Base-by-base conservation (phyloP, 2,888 invertebrate species). In the Pocota personata region DNA sequence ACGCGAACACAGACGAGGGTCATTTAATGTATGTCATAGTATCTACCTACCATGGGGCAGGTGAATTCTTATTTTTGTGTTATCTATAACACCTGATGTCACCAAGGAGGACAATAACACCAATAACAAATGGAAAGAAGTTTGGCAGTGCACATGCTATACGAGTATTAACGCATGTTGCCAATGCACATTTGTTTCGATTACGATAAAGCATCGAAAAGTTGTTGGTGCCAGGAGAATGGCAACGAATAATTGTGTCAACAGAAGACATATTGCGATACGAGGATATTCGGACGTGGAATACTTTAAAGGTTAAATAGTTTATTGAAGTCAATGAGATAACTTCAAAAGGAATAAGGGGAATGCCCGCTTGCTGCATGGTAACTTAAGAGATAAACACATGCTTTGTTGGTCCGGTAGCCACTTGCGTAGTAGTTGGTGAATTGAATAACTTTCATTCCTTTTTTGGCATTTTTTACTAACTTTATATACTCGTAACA, bases 141-240 rank as follows among this genome's bases (percentile, higher is more conserved):
- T 46, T 86, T 46, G 37, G 24, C 60, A 64, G 37, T 60, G 77
- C 86, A 86, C 86, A 86, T 86, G 86, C 86, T 86, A 69, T 69
- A 60, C n/a, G n/a, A n/a, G n/a, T n/a, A n/a, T n/a, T 30, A 82
- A 86, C 66, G 80, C 82, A 86, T 86, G 80, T 86, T 82, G 55
- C 86, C 82, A 72, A 67, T 86, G 86, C 86, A 82, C 86, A 86
- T 86, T 86, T 86, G 86, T 86, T 86, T 86, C 86, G 86, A 86
- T 82, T 86, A 86, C 86, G 82, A 82, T 86, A 62, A 86, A 80
- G 76, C 77, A 77, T 82, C 71, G 50, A 50, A 58, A 73, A 60
- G 32, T 64, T 72, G 57, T 52, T 72, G 43, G 10, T 35, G 40
- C 48, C 32, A 46, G 21, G 21, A 40, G 60, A 73, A 66, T 66